Conservation (phyloP, 2,888 invertebrate genomes). For the Himalopsyche anomala region DNA sequence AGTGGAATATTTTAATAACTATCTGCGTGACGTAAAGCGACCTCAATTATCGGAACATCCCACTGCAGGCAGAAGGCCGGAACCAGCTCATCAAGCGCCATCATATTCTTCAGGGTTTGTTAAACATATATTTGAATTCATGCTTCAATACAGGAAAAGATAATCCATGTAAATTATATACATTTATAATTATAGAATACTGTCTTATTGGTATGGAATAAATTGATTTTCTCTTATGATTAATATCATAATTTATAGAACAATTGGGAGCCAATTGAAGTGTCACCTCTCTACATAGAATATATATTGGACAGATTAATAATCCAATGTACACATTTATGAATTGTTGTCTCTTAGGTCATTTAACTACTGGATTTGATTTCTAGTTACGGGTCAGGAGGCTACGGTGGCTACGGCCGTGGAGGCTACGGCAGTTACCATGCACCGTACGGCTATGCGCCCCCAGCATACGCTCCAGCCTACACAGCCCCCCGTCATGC, state of each 20-base stretch:
- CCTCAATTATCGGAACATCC: constrained; percentile 95
- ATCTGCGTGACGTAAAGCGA: constrained; percentile 93
- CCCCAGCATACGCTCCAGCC: constrained; percentile 60
- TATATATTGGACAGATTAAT: too few species aligned
- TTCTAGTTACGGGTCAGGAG: constrained; percentile 58
- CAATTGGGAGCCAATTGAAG: too few species aligned
- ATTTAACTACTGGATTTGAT: background rate
- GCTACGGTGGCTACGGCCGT: constrained; percentile 68
- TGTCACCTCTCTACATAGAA: too few species aligned
- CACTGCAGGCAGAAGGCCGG: constrained; percentile 69
- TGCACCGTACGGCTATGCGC: constrained; percentile 64
- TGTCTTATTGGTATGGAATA: too few species aligned
- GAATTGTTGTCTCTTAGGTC: constrained; percentile 46
- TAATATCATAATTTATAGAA: too few species aligned
- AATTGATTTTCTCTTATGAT: too few species aligned
- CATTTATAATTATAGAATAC: background rate
- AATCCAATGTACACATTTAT: background rate
- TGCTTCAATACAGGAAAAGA: background rate
- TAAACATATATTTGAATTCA: background rate
- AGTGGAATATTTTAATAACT: constrained; percentile 98
- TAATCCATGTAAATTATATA: too few species aligned
- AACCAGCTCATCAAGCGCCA: constrained; percentile 67
- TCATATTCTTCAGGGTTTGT: constrained; percentile 61
- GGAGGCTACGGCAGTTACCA: constrained; percentile 70
- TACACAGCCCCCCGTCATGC: constrained; percentile 62